Conservation (phyloP, 1,140 invertebrate genomes). For the Capitella teleta region DNA sequence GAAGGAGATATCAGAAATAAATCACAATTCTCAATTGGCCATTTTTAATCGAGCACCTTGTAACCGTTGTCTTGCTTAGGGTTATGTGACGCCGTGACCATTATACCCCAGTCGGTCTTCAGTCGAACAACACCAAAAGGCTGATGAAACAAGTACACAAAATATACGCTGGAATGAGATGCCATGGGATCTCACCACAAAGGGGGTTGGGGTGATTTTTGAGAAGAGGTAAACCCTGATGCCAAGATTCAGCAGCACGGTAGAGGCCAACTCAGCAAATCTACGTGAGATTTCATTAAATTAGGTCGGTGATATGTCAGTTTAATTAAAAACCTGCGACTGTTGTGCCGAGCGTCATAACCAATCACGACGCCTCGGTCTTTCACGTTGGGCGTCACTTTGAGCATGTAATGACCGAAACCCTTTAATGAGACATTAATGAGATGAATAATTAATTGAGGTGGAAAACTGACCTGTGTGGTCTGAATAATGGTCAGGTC, state of each 20-base stretch:
- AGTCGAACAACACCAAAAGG: slow-evolving; percentile 65
- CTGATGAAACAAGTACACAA: too few species aligned
- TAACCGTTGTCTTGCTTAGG: slow-evolving; percentile 99
- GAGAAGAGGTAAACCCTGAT: too few species aligned
- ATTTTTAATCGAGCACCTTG: slow-evolving; percentile 57
- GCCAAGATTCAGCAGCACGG: too few species aligned
- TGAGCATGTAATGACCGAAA: slow-evolving; percentile 64
- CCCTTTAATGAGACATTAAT: slow-evolving; percentile 44
- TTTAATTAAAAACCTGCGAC: slow-evolving; percentile 62
- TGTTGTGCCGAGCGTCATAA: slow-evolving; percentile 90
- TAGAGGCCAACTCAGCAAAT: too few species aligned
- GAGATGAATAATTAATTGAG: neutral
- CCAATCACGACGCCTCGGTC: slow-evolving; percentile 68
- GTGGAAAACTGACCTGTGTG: slow-evolving; percentile 60
- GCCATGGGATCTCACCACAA: too few species aligned
- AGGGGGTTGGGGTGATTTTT: too few species aligned
- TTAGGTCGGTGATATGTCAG: too few species aligned
- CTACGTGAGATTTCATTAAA: too few species aligned
- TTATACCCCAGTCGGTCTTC: slow-evolving; percentile 68
- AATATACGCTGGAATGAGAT: too few species aligned
- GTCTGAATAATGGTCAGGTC: slow-evolving; percentile 95
- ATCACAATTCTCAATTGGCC: neutral
- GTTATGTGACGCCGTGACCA: slow-evolving; percentile 98
- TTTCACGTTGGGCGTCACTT: slow-evolving; percentile 42
- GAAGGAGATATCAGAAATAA: neutral